Evolutionary conservation across 2,797 vertebrate genomes (phyloP).

Genomic region (Mycteria americana): DNA sequence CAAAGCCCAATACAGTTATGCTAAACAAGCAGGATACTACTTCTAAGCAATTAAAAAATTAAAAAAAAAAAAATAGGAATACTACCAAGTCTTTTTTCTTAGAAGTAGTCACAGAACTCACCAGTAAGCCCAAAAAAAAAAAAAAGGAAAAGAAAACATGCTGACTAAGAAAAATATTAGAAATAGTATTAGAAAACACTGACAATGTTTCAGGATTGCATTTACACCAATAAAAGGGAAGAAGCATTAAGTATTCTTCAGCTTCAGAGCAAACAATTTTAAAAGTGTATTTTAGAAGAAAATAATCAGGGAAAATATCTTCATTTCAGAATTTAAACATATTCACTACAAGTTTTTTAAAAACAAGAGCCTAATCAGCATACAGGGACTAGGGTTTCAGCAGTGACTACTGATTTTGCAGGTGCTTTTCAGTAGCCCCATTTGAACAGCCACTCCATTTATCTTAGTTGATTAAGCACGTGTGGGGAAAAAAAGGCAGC

Average conservation of each 20-base stretch:
- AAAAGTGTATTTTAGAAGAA: background rate
- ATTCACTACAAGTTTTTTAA: slow-evolving; percentile 17
- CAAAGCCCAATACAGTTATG: background rate
- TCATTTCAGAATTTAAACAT: slow-evolving; percentile 18
- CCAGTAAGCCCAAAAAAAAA: background rate
- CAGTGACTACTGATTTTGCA: slow-evolving; percentile 35
- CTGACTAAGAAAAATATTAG: background rate
- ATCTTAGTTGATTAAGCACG: background rate
- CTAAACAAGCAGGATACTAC: background rate
- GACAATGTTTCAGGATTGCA: background rate
- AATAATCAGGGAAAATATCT: slow-evolving; percentile 10
- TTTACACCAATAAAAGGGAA: background rate
- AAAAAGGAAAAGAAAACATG: background rate
- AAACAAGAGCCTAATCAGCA: slow-evolving; percentile 47
- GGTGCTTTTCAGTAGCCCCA: slow-evolving; percentile 19
- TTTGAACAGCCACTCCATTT: background rate
- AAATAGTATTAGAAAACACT: background rate
- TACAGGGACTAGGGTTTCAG: background rate
- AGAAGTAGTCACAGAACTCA: background rate
- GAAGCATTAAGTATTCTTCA: background rate
- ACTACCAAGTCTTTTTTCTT: background rate
- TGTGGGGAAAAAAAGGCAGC: background rate
- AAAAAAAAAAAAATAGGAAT: background rate
- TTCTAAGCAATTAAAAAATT: background rate
- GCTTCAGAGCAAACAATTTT: background rate